Evolutionary conservation across 2,888 invertebrate genomes (phyloP), one percentile per base, ranked within the genome.

Genomic region (Deilephila elpenor): DNA sequence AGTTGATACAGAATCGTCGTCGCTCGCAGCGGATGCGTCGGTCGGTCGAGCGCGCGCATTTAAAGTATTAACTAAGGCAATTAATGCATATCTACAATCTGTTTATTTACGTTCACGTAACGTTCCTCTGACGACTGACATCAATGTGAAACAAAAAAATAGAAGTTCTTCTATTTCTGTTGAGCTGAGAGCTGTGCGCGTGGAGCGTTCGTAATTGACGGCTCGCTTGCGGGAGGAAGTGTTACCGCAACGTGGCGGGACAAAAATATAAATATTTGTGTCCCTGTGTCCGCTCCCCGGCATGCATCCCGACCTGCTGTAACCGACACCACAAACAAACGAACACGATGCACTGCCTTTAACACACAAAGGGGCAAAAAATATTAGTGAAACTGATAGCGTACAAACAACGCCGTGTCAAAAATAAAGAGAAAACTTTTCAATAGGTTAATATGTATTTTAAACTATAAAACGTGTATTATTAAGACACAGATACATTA

Each of bases 201-300:
- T 37, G 44, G 56, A 56, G 74, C 79, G 78, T 79, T 78, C 77
- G 81, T 80, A 80, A 78, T 78, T 78, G 84, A 83, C 83, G 82
- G 83, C 76, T 78, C 79, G 82, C 75, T 76, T 75, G 77, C 75
- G 78, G 75, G 79, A 84, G 84, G 85, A 86, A 86, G 80, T 80
- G 75, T 75, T 75, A 70, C 74, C 71, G 70, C 74, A 73, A 76
- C 78, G 77, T 77, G 79, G 77, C 76, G 78, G 74, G 82, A 86
- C 83, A 75, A 80, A 85, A 84, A 86, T 85, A 86, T 82, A 81
- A 83, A 86, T 84, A 83, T 85, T 83, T 79, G 79, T 82, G 78
- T 75, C 77, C 75, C 76, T 78, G 64, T 76, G 78, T 76, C 75
- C 77, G 77, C 78, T 72, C 60, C 60, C 32, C 29, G 11, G 59